Evolutionary conservation across 2,888 invertebrate species (phyloP), one percentile per base, ranked within the genome.

Genomic region (Torymus aiolomorphi): DNA sequence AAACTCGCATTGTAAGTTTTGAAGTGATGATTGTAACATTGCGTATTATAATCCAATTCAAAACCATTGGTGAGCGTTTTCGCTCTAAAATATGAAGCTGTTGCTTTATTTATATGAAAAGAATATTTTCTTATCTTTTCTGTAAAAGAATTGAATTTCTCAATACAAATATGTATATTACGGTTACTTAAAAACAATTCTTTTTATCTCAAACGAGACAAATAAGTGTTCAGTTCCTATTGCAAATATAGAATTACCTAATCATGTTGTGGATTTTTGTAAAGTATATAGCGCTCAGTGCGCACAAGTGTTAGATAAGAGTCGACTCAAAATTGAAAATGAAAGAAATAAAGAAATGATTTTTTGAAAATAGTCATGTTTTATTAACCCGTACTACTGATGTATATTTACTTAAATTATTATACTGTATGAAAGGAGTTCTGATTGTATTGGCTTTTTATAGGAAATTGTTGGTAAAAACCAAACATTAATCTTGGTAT

Each of bases 211-310:
- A 24, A 51, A 54, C 51, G 67, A 54, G 2, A 66, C 8, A 54
- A 67, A 54, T 20, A 54, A 54, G 20, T 5, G 54, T 67, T 67
- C 13, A 20, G 67, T 67, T 67, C 67, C 67, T 67, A 66, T 54
- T 57, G 16, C n/a, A 13, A 67, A 54, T 14, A 67, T 67, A 52
- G 67, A 67, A 67, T 67, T 67, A 67, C 31, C 20, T 67, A 67
- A 54, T 67, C 20, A 20, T 67, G 24, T 51, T 14, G 14, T 11
- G 52, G 52, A 67, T 24, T 67, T 67, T 67, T 67, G 18, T 67
- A 67, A 67, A 67, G 14, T 54, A 67, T 67, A 11, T 66, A 67
- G 67, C 54, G 67, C 67, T 49, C 66, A 66, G 20, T 20, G 66
- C 66, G 66, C 66, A 67, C 52, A 52, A 54, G 51, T 54, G n/a